Evolutionary conservation across 2,113 vertebrate genomes (phyloP).

Genomic region (Quiscalus mexicanus): DNA sequence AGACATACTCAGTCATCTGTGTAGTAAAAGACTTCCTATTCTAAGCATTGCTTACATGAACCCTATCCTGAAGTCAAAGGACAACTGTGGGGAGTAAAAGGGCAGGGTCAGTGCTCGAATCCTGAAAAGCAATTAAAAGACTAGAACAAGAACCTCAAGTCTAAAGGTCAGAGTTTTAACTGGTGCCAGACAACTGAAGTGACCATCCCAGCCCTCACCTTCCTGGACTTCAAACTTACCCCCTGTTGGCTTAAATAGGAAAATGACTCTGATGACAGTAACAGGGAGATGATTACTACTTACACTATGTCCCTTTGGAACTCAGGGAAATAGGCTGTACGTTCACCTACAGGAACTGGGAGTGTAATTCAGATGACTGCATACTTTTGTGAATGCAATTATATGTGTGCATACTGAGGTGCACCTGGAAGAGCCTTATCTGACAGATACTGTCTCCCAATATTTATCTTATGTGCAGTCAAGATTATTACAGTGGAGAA

Average conservation of each 20-base stretch:
- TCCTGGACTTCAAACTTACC: background rate
- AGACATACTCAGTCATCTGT: background rate
- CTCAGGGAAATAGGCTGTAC: background rate
- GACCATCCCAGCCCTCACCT: background rate
- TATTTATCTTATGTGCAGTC: background rate
- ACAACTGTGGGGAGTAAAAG: background rate
- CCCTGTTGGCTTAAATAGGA: background rate
- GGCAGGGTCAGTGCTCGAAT: background rate
- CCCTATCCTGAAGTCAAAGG: background rate
- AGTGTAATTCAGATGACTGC: background rate
- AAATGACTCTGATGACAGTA: background rate
- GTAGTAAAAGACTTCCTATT: background rate
- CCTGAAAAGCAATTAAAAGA: background rate
- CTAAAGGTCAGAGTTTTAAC: conserved; percentile 5
- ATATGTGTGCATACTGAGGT: background rate
- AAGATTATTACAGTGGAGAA: background rate
- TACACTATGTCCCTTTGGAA: background rate
- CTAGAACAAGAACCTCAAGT: background rate
- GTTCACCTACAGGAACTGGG: background rate
- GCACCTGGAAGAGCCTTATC: background rate
- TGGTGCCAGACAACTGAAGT: background rate
- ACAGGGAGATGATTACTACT: background rate
- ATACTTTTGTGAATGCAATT: background rate
- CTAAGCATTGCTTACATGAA: background rate
- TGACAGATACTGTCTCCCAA: background rate